Conservation (phyloP, 37 sponge, comb jelly and placozoan species). For the Oopsacas minuta region DNA sequence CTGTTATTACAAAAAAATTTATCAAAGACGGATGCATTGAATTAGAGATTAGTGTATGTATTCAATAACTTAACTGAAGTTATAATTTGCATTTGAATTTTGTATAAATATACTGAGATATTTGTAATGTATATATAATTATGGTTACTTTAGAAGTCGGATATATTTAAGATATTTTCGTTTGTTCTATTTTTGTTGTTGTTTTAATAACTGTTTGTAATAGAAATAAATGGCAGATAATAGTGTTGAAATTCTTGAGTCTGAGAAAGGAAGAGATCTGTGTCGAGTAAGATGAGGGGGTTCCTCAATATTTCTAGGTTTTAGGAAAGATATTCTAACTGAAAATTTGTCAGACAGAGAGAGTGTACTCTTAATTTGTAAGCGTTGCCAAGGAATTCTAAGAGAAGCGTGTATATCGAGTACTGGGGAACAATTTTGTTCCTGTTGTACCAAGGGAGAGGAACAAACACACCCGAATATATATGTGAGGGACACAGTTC, state of each 20-base stretch:
- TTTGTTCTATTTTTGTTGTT: no score
- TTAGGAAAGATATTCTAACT: not conserved
- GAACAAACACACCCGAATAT: not conserved
- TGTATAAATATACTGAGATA: no score
- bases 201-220: no score
- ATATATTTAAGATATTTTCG: no score
- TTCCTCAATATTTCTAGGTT: not conserved
- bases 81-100: no score
- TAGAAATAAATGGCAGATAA: not conserved
- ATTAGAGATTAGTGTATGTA: no score
- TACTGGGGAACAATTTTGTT: not conserved
- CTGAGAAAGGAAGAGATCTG: not conserved
- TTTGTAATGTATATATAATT: no score
- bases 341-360: not conserved
- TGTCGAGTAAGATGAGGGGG: not conserved
- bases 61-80: no score
- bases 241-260: not conserved
- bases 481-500: not conserved
- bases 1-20: no score
- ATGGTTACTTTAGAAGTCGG: no score
- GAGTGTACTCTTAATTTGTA: not conserved
- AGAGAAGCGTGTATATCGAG: not conserved
- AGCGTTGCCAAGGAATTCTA: not conserved
- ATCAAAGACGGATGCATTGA: no score
- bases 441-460: not conserved